Evolutionary conservation across 2,888 invertebrate genomes (phyloP).

Genomic region (Sceliomorpha sp.): DNA sequence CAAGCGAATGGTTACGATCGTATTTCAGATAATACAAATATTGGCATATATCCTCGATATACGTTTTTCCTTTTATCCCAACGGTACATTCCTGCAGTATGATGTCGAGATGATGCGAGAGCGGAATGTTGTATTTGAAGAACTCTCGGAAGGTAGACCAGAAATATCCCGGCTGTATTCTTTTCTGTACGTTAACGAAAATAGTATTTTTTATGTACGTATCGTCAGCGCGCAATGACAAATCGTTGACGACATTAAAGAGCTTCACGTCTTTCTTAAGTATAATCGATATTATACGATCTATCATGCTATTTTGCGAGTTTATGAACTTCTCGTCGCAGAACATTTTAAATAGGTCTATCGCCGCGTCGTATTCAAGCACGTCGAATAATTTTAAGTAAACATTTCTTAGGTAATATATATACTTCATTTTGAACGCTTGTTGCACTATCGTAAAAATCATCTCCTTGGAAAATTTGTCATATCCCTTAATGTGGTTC

Average conservation of each 20-base stretch:
- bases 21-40: slow-evolving; percentile 34
- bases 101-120: background rate
- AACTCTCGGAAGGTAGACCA: slow-evolving; percentile 33
- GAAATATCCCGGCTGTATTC: slow-evolving; percentile 15
- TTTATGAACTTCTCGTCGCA: background rate
- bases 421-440: slow-evolving; percentile 1
- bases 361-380: slow-evolving; percentile 9
- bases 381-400: background rate
- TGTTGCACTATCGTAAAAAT: slow-evolving; percentile 8
- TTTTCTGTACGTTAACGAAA: slow-evolving; percentile 1
- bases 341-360: background rate
- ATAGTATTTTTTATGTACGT: background rate
- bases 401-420: slow-evolving; percentile 5
- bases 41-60: slow-evolving; percentile 31
- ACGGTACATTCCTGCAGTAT: slow-evolving; percentile 27
- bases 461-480: slow-evolving; percentile 8
- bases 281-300: background rate
- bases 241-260: slow-evolving; percentile 1
- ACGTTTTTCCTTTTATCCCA: slow-evolving; percentile 1
- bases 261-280: slow-evolving; percentile 4
- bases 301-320: slow-evolving; percentile 1
- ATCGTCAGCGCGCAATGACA: background rate
- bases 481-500: background rate
- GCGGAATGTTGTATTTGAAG: slow-evolving; percentile 18
- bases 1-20: slow-evolving; percentile 5